A percentile compares a stretch with the other conserved stretches of the same genome.
phyloP scores from a whole-genome alignment of 2,797 vertebrate genomes.

The Sebastes dallii region DNA sequence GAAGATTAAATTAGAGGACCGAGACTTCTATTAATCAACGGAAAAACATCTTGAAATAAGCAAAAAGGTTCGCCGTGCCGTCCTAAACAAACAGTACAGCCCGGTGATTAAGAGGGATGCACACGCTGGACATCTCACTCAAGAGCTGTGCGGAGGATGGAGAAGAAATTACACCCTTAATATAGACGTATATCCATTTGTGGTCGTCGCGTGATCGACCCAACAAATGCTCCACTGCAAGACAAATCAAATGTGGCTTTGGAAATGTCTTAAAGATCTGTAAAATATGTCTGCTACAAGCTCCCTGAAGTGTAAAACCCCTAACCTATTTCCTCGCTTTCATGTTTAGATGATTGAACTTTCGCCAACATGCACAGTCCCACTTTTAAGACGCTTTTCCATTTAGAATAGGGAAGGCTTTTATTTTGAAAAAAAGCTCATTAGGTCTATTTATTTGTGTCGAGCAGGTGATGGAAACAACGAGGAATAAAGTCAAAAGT shows the following conservation, averaged over 20 bases:
- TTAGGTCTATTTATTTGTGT: constrained; percentile 2
- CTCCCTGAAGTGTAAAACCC: constrained; percentile 42
- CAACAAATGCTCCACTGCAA: constrained; percentile 52
- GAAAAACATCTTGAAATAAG: constrained; percentile 26
- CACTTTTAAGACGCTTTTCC: constrained; percentile 12
- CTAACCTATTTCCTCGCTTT: constrained; percentile 33
- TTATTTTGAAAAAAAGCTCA: constrained; percentile 37
- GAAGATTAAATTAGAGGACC: constrained; percentile 26
- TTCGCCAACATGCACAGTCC: constrained; percentile 11
- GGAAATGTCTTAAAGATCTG: constrained; percentile 49
- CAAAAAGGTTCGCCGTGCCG: background rate
- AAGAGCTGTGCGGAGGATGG: constrained; percentile 25
- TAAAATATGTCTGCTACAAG: constrained; percentile 44
- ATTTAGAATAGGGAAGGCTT: background rate
- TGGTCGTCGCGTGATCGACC: constrained; percentile 50
- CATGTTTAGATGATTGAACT: constrained; percentile 53
- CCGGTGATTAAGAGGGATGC: constrained; percentile 27
- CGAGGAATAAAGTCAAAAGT: background rate
- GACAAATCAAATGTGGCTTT: constrained; percentile 57
- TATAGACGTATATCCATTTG: constrained; percentile 51
- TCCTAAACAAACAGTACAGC: constrained; percentile 36
- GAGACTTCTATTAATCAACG: constrained; percentile 26
- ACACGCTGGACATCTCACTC: constrained; percentile 16
- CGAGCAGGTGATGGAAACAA: constrained; percentile 2
- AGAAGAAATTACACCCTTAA: constrained; percentile 66